phyloP scores from a whole-genome alignment of 2,113 vertebrate genomes.

The Gnathonemus echidnorhynchus region DNA sequence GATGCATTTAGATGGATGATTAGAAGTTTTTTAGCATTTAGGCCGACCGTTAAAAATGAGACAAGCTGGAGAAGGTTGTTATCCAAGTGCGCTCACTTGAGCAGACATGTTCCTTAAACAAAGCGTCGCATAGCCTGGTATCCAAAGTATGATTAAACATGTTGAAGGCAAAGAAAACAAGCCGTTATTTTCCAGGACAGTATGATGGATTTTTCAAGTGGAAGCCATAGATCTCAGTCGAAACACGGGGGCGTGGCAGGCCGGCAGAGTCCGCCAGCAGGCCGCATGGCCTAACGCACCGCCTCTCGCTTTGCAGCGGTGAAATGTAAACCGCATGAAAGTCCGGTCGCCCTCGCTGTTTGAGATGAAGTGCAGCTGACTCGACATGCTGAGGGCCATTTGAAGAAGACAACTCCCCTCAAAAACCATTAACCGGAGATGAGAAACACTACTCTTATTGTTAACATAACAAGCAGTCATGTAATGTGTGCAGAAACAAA shows the following conservation, averaged over 20 bases:
- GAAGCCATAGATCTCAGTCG: background rate
- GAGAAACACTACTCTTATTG: background rate
- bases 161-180: conserved; percentile 2
- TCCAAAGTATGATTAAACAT: conserved; percentile 10
- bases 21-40: background rate
- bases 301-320: background rate
- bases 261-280: background rate
- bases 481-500: background rate
- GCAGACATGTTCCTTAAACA: conserved; percentile 10
- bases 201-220: background rate
- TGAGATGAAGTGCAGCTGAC: background rate
- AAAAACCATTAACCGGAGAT: background rate
- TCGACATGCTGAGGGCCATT: background rate
- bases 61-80: background rate
- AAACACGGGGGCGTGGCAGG: background rate
- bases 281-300: background rate
- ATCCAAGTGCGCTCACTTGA: background rate
- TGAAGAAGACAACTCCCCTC: background rate
- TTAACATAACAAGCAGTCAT: background rate
- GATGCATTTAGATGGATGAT: background rate
- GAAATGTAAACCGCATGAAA: background rate
- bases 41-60: background rate
- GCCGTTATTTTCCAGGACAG: conserved; percentile 3
- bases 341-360: background rate
- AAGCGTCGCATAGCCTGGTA: background rate